Conservation (phyloP, 2,888 invertebrate genomes). For the Dicycla oo region DNA sequence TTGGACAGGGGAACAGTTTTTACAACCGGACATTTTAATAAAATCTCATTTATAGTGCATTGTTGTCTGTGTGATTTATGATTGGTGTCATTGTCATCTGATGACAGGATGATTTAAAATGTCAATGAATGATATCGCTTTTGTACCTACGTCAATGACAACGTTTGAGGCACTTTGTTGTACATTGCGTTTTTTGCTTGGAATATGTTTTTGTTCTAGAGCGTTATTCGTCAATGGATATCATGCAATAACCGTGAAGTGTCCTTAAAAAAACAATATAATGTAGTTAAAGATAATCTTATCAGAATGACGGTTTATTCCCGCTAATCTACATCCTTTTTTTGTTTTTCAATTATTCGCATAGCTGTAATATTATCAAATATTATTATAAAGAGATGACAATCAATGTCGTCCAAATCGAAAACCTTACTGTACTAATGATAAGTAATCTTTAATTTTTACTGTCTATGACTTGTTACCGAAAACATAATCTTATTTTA, state of each 20-base stretch:
- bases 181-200: conserved; percentile 2
- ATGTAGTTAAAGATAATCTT: conserved; percentile 9
- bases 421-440: neutral
- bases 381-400: neutral
- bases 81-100: conserved; percentile 48
- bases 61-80: conserved; percentile 68
- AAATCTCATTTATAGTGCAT: conserved; percentile 71
- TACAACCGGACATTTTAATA: conserved; percentile 70
- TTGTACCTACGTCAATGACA: neutral
- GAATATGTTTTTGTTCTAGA: neutral
- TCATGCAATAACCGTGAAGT: conserved; percentile 3
- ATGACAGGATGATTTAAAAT: conserved; percentile 42
- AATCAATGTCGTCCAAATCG: neutral
- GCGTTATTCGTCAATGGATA: neutral
- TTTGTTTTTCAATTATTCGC: neutral
- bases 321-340: conserved; percentile 5
- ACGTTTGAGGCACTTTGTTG: neutral
- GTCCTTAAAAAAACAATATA: neutral
- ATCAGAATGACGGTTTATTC: neutral
- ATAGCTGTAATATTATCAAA: neutral
- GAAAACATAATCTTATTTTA: neutral
- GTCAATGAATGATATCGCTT: conserved; percentile 36
- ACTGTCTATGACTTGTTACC: neutral
- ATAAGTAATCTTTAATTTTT: neutral
- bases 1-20: conserved; percentile 71